Evolutionary conservation across 2,888 invertebrate genomes (phyloP), one percentile per base, ranked within the genome.

Genomic region (Ernsta delagoae): DNA sequence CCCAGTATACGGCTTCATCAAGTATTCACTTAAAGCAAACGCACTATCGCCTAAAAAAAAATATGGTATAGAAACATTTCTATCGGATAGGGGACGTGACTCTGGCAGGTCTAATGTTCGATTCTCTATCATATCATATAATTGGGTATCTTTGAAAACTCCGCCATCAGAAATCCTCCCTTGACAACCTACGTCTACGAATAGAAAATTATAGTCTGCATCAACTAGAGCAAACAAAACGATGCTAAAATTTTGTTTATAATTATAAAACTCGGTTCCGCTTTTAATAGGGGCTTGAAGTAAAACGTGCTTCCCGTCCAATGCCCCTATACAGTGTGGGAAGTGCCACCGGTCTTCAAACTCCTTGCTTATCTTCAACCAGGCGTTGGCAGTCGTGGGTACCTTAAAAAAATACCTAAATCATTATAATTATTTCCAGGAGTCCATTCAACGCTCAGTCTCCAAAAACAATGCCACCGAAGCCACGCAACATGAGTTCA

Each of bases 241-340:
- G 9, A 74, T 72, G 50, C 70, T 70, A 73, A 74, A 73, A 24
- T 70, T 63, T 31, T 66, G 39, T 73, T 82, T 82, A 66, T 81
- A 82, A 69, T 82, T 82, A 65, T 76, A 77, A 73, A 70, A 73
- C 54, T 71, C 68, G 16, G 72, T 71, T 57, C 73, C 75, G 48
- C 69, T 72, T 43, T 71, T 72, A 45, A 65, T 54, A 64, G 75
- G 75, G 57, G 72, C 70, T 53, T 70, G 59, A 62, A 75, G 70
- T 12, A 59, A 63, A 39, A 75, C 54, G 54, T 74, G 74, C 65
- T 74, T 74, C 36, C 74, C 73, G 43, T 73, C 73, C 63, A 74
- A 59, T 62, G 73, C 71, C 53, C 74, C 74, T 59, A 74, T 48
- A 66, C 71, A 74, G 65, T 74, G 71, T 64, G 69, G 71, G 61